Percentiles rank a stretch among this genome's conserved stretches.
These are phyloP conservation scores for Phlogophora meticulosa DNA, from an alignment of 2,888 invertebrate species.

Conservation along the genomic window DNA sequence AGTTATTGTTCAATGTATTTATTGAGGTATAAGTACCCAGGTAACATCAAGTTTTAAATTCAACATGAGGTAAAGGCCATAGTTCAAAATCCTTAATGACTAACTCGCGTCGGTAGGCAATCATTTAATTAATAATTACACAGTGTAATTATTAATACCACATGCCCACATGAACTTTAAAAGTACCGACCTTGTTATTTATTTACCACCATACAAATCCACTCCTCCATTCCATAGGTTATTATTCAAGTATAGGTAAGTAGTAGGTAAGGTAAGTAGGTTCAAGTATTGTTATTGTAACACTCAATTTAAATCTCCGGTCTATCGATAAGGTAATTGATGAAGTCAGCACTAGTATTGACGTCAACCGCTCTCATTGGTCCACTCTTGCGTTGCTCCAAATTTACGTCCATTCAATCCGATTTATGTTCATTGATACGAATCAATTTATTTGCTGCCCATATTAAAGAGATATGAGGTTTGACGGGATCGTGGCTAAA, in stretches of 20 bases:
- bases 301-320: conserved; percentile 15
- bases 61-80: background rate
- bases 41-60: background rate
- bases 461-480: background rate
- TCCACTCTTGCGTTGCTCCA: conserved; percentile 8
- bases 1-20: background rate
- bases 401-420: conserved; percentile 37
- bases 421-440: conserved; percentile 19
- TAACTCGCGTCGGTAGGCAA: background rate
- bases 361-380: conserved; percentile 18
- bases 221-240: too few species aligned
- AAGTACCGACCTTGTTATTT: too few species aligned
- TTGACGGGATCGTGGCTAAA: too few species aligned
- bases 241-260: too few species aligned
- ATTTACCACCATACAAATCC: too few species aligned
- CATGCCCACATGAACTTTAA: too few species aligned
- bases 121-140: conserved; percentile 2
- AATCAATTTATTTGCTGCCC: background rate
- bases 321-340: conserved; percentile 26
- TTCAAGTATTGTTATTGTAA: too few species aligned
- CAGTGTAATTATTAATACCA: background rate
- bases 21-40: too few species aligned
- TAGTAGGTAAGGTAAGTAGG: too few species aligned
- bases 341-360: conserved; percentile 29
- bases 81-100: conserved; percentile 10